These are phyloP conservation scores for Myotis daubentonii DNA, from an alignment of 2,797 vertebrate genomes.

Conservation along the genomic window DNA sequence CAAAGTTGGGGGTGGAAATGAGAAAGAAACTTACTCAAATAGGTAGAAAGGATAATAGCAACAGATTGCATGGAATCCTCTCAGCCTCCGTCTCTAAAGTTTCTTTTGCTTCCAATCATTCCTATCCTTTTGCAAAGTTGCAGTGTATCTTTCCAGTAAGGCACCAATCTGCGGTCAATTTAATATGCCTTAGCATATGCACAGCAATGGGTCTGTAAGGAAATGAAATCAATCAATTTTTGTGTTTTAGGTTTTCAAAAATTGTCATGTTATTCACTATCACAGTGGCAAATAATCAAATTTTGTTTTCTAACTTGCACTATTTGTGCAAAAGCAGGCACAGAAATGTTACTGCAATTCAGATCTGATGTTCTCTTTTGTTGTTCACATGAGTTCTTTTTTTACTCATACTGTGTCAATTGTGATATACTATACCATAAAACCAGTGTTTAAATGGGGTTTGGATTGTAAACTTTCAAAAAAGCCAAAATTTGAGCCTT, in stretches of 20 bases:
- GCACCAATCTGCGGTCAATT: background rate
- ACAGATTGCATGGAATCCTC: background rate
- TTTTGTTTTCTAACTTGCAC: background rate
- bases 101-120: background rate
- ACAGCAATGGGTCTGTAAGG: background rate
- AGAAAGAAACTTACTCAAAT: background rate
- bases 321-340: background rate
- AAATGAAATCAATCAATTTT: background rate
- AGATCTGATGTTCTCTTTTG: background rate
- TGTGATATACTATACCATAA: background rate
- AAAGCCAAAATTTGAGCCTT: background rate
- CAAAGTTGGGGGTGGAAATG: background rate
- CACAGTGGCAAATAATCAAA: background rate
- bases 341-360: background rate
- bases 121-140: background rate
- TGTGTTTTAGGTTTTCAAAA: background rate
- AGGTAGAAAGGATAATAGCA: background rate
- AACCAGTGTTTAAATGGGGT: background rate
- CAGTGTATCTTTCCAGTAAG: slow-evolving; percentile 16
- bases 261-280: background rate
- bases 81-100: background rate
- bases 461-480: background rate
- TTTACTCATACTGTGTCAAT: background rate
- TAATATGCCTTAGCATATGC: background rate
- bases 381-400: background rate